Evolutionary conservation across 2,888 invertebrate species (phyloP).

Genomic region (Plebejus melissa): DNA sequence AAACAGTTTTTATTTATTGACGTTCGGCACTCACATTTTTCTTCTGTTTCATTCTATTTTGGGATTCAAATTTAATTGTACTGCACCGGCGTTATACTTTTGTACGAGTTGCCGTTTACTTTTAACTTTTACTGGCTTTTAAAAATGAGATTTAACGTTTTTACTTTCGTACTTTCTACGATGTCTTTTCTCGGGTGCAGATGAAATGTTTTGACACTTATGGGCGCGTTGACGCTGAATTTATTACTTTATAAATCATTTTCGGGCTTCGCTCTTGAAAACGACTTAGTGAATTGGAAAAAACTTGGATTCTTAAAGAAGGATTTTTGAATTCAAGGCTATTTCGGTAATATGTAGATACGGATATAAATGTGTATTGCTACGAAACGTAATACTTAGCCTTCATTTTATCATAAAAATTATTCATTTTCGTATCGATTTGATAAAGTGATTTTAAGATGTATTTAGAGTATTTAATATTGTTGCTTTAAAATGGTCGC

Average conservation of each 20-base stretch:
- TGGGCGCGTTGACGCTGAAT: slow-evolving; percentile 5
- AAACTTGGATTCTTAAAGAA: not conserved
- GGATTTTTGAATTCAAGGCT: not conserved
- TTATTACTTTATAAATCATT: slow-evolving; percentile 20
- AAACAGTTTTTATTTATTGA: slow-evolving; percentile 73
- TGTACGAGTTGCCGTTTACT: not conserved
- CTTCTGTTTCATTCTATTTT: slow-evolving; percentile 39
- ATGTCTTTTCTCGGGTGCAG: slow-evolving; percentile 9
- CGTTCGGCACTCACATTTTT: slow-evolving; percentile 56
- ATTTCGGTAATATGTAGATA: not conserved
- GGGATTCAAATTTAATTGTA: slow-evolving; percentile 28
- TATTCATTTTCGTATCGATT: too few species aligned
- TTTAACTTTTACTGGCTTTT: not conserved
- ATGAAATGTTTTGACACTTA: slow-evolving; percentile 14
- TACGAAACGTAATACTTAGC: not conserved
- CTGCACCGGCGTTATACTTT: not conserved
- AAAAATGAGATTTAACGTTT: not conserved
- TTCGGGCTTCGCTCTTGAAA: slow-evolving; percentile 3
- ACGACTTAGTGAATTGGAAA: slow-evolving; percentile 11
- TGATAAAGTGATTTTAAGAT: too few species aligned
- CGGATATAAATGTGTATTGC: not conserved
- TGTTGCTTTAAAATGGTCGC: too few species aligned
- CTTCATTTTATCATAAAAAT: too few species aligned
- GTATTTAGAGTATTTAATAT: too few species aligned
- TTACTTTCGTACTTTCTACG: not conserved